Base-by-base conservation (phyloP, 2,888 invertebrate genomes). In the Nebria salina region DNA sequence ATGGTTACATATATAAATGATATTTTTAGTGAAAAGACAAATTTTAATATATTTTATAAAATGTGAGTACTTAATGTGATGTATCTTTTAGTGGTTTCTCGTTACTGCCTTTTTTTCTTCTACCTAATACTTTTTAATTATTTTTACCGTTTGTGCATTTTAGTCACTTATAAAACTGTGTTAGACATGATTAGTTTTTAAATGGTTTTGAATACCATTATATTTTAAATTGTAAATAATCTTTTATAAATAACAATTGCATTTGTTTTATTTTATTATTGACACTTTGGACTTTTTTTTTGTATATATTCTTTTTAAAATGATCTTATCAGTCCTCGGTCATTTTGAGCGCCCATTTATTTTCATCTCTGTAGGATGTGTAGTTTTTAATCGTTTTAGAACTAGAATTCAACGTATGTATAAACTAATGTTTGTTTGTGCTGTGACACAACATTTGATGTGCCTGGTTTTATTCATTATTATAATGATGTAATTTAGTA, bases 391-490 rank as follows among this genome's bases (percentile, higher is more conserved):
- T 54, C 4, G 54, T 54, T 54, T 54, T 54, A 54, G 54, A 13
- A 13, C 13, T 54, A 54, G 54, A 54, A 54, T 11, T 54, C 13
- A 68, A 70, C 20, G 34, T 70, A 73, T 25, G 26, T 72, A 64
- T 75, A 75, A 54, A 54, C 42, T 42, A 78, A 65, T 75, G 66
- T 74, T 78, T 75, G 75, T 80, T 75, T 80, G 75, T 78, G 72
- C 72, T 81, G 76, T 81, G 81, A 81, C 81, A 81, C 76, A 81
- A 81, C 65, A 68, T 80, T 81, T 81, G 73, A 81, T 81, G 81
- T 81, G 81, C 81, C 81, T 81, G 81, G 81, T 81, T 72, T 54
- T 13, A 54, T 54, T 54, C 8, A 54, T 54, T 54, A 54, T 54
- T 81, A 81, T 64, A 43, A 81, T 75, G 70, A 81, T 81, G 76